phyloP scores from a whole-genome alignment of 2,888 invertebrate species.

The Dryomyza anilis region DNA sequence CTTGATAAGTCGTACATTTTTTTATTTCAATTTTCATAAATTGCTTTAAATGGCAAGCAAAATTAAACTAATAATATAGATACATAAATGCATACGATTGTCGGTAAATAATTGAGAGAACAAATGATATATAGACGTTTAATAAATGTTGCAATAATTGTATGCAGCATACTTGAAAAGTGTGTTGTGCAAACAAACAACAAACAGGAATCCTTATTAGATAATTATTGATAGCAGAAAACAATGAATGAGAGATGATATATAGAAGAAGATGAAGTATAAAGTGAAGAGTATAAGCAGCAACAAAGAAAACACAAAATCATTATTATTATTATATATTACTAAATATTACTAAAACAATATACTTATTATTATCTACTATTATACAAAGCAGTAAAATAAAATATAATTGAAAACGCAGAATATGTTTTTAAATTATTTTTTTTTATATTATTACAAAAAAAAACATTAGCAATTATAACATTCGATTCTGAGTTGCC shows the following conservation, averaged over 20 bases:
- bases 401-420: constrained; percentile 11
- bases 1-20: no score
- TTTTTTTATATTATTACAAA: no score
- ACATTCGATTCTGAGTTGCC: no score
- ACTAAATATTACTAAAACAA: constrained; percentile 5
- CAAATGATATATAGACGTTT: no score
- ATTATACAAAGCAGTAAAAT: constrained; percentile 5
- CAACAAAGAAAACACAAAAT: background rate
- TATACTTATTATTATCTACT: background rate
- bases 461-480: no score
- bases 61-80: background rate
- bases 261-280: background rate
- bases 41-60: background rate
- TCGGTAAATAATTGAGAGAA: no score
- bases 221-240: constrained; percentile 4
- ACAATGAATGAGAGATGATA: background rate
- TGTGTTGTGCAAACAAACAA: background rate
- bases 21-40: background rate
- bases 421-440: no score
- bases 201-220: constrained; percentile 20
- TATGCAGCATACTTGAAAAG: constrained; percentile 2
- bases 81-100: background rate
- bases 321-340: background rate
- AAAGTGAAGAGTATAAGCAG: no score
- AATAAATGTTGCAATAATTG: no score